phyloP scores from a whole-genome alignment of 2,888 invertebrate species.

The Chouioia cunea region DNA sequence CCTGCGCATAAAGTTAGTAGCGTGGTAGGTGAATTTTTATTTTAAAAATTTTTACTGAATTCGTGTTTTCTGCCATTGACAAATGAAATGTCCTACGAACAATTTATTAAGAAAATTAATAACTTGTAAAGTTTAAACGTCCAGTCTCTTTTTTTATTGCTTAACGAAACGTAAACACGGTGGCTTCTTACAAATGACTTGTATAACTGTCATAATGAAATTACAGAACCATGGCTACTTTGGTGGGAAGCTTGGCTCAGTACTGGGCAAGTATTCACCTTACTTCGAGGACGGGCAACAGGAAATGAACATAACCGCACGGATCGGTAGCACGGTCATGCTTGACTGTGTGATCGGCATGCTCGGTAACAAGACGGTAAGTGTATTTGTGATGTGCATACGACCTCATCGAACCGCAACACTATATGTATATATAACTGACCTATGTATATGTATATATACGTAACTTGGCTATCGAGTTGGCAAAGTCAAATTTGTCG shows the following conservation, averaged over 20 bases:
- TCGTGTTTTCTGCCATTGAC: too few relatives aligned
- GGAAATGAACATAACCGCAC: slow-evolving; percentile 72
- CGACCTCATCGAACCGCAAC: not conserved
- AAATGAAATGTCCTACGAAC: slow-evolving; percentile 6
- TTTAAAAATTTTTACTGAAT: not conserved
- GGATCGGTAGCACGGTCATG: slow-evolving; percentile 73
- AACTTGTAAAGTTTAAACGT: too few relatives aligned
- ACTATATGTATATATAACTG: not conserved
- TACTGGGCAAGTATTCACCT: slow-evolving; percentile 69
- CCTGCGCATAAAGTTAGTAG: slow-evolving; percentile 44
- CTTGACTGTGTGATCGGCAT: slow-evolving; percentile 75
- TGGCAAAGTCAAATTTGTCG: not conserved
- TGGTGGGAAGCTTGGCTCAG: slow-evolving; percentile 56
- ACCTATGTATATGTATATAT: not conserved
- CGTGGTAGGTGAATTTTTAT: slow-evolving; percentile 15
- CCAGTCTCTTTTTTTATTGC: too few relatives aligned
- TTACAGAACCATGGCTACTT: slow-evolving; percentile 40
- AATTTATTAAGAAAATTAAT: too few relatives aligned
- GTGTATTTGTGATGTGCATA: slow-evolving; percentile 51
- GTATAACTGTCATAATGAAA: not conserved
- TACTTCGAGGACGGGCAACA: slow-evolving; percentile 74
- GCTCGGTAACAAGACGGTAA: slow-evolving; percentile 74
- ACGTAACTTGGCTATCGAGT: not conserved
- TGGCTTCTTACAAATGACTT: not conserved
- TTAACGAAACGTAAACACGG: too few relatives aligned